These are phyloP conservation scores for Schizotus pectinicornis DNA, from an alignment of 2,888 invertebrate genomes.

Conservation along the genomic window DNA sequence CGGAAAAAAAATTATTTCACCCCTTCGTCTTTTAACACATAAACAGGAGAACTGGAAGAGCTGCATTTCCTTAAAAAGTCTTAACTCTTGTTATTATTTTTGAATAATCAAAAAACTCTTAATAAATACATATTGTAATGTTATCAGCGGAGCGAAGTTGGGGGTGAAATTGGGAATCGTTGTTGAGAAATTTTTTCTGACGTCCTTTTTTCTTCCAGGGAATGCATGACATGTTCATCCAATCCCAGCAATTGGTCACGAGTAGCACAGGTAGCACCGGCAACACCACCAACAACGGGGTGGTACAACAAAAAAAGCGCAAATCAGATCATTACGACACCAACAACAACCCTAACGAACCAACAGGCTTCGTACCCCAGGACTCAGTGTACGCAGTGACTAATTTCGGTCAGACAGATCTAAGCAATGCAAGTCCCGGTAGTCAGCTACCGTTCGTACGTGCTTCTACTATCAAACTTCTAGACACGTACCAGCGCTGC, in stretches of 20 bases:
- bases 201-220: conserved; percentile 63
- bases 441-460: conserved; percentile 67
- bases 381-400: conserved; percentile 57
- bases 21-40: too few species aligned
- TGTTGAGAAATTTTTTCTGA: background rate
- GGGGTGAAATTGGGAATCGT: too few species aligned
- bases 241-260: conserved; percentile 65
- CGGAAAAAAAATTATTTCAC: too few species aligned
- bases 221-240: conserved; percentile 88
- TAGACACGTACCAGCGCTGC: conserved; percentile 72
- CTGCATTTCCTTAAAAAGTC: too few species aligned
- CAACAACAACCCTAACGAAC: conserved; percentile 53
- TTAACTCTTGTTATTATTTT: too few species aligned
- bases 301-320: conserved; percentile 52
- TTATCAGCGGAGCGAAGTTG: too few species aligned
- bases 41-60: too few species aligned
- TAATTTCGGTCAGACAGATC: conserved; percentile 53
- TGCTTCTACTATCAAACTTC: conserved; percentile 70
- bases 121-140: too few species aligned
- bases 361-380: conserved; percentile 39
- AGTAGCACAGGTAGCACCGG: conserved; percentile 60
- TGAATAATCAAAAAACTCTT: too few species aligned
- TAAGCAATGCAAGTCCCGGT: conserved; percentile 48
- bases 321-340: conserved; percentile 50
- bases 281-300: conserved; percentile 46